Base-by-base conservation (phyloP, 2,888 invertebrate species). In the Axea sp. region DNA sequence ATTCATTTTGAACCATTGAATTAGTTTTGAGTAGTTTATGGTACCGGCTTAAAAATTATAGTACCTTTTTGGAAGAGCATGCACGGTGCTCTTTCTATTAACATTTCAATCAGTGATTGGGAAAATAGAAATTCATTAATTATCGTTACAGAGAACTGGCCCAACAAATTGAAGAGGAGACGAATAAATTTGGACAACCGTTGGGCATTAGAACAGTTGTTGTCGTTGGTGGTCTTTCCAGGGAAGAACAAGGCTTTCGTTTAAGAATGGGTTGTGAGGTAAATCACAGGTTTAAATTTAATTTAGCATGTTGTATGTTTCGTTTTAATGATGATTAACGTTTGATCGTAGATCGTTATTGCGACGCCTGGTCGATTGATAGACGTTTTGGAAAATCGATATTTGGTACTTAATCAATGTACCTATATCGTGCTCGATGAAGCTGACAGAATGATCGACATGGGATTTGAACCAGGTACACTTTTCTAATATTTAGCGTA, bases 371-470 rank as follows among this genome's bases (percentile, higher is more conserved):
- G 99, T 90, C 96, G 99, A 91, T 91, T 99, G 35, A 97, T 99
- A 76, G 99, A 99, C 88, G 99, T 99, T 0, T 89, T 99, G 73
- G 99, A 99, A 89, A 99, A 99, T 88, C 92, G 98, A 68, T 99
- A 99, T 87, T 90, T 99, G 76, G 98, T 99, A 4, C 89, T 99
- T 8, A 96, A 95, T 87, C 96, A 99, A 84, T 99, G 99, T 88
- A 99, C 99, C 0, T 99, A 99, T 87, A 97, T 99, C 69, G 98
- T 96, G 2, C 90, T 96, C 51, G 96, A 96, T 83, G 96, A 97
- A 90, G 99, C 99, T 22, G 99, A 99, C 90, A 93, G 98, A 84
- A 99, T 99, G 99, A 98, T 99, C 88, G 99, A 99, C 90, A 98
- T 99, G 96, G 99, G 99, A 86, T 99, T 99, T 86, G 99, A 99